Evolutionary conservation across 1,140 invertebrate species (phyloP).

Genomic region (Vollenhovia emeryi): DNA sequence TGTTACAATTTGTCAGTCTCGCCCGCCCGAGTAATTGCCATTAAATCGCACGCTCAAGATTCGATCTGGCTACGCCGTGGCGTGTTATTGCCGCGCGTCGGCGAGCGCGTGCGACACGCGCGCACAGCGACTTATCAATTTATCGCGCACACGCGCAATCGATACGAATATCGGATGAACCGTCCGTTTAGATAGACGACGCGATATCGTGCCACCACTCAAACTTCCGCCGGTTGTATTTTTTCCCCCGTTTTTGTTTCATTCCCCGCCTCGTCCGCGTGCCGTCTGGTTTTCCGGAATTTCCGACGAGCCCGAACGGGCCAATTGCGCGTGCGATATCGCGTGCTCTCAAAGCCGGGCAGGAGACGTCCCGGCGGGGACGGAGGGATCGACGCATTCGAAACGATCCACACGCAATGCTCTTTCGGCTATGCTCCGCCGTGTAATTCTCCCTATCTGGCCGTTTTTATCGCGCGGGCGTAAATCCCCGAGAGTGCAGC

Average conservation of each 20-base stretch:
- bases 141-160: slow-evolving; percentile 64
- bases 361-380: not conserved
- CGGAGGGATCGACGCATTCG: slow-evolving; percentile 15
- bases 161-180: slow-evolving; percentile 64
- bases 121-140: slow-evolving; percentile 57
- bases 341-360: slow-evolving; percentile 42
- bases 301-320: not conserved
- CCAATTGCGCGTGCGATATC: slow-evolving; percentile 39
- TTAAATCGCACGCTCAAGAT: slow-evolving; percentile 75
- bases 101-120: slow-evolving; percentile 4
- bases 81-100: slow-evolving; percentile 36
- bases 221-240: not conserved
- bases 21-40: slow-evolving; percentile 70
- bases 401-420: slow-evolving; percentile 51
- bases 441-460: slow-evolving; percentile 28
- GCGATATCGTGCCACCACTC: slow-evolving; percentile 57
- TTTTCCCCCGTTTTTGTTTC: not conserved
- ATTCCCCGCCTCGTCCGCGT: slow-evolving; percentile 22
- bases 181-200: slow-evolving; percentile 66
- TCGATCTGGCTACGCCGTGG: slow-evolving; percentile 58
- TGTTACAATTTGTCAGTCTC: slow-evolving; percentile 74
- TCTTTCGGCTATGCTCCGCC: slow-evolving; percentile 15
- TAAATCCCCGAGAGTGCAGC: slow-evolving; percentile 41
- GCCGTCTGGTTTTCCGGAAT: slow-evolving; percentile 49
- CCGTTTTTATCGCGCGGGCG: slow-evolving; percentile 58